Base-by-base conservation (phyloP, 2,797 vertebrate genomes). In the Trichosurus vulpecula region DNA sequence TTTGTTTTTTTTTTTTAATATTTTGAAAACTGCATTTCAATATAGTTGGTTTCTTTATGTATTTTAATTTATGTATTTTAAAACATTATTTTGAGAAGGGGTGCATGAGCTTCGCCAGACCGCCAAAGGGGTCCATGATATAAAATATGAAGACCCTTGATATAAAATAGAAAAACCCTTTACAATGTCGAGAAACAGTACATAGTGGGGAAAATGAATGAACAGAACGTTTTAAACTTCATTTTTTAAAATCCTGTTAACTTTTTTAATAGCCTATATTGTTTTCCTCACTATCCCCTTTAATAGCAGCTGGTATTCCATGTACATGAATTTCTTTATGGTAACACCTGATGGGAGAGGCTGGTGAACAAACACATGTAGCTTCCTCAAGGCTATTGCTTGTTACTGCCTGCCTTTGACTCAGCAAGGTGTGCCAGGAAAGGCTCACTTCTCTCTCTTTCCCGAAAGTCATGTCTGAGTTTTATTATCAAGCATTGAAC, bases 361-460 rank as follows among this genome's bases (percentile, higher is more conserved):
- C 95, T 98, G 97, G 98, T 98, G 98, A 96, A 92, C 96, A 97
- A 98, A 98, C 95, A 95, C 93, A 91, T 93, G 97, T 95, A 97
- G 97, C 97, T 98, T 98, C 98, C 98, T 98, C 90, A 92, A 97
- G 98, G 98, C 98, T 95, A 89, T 96, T 94, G 96, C 98, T 95
- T 98, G 99, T 98, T 98, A 92, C 96, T 98, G 97, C 98, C 97
- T 97, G 97, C 98, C 97, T 97, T 96, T 97, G 98, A 98, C 98
- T 98, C 97, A 99, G 97, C 96, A 97, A 98, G 98, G 98, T 96
- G 90, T 98, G 98, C 98, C 98, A 97, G 95, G 94, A 98, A 97
- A 98, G 97, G 95, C 90, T 98, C 16, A 4, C 81, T 97, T 94
- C 96, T 96, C 95, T 97, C 98, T 97, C 98, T 97, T 98, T 99